A percentile compares a stretch with the other conserved stretches of the same genome.
Conservation (phyloP, 2,113 vertebrate genomes). For the Ctenomys sociabilis region DNA sequence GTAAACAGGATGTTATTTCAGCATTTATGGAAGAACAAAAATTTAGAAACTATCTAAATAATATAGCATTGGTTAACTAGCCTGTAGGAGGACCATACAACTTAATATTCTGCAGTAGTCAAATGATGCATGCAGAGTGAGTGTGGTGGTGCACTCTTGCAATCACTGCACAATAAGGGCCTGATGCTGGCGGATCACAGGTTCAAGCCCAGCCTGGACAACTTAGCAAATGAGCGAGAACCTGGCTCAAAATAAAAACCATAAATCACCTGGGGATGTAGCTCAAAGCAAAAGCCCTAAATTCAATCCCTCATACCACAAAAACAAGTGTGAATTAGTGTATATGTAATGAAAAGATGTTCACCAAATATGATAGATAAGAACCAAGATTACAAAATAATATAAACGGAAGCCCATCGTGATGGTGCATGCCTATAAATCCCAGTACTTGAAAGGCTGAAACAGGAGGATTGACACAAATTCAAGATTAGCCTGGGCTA, state of each 20-base stretch:
- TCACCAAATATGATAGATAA: background rate
- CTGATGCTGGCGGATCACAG: background rate
- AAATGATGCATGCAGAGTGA: background rate
- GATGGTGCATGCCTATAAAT: background rate
- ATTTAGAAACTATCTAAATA: background rate
- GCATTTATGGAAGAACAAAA: slow-evolving; percentile 11
- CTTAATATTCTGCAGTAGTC: background rate
- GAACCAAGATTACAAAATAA: background rate
- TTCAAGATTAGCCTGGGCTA: background rate
- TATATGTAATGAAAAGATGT: slow-evolving; percentile 13
- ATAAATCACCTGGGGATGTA: background rate
- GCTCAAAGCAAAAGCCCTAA: background rate
- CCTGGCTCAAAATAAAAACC: background rate
- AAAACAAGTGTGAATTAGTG: background rate
- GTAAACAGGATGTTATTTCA: background rate
- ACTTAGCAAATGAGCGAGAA: background rate
- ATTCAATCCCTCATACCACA: background rate
- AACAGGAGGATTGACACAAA: background rate
- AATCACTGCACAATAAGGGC: background rate
- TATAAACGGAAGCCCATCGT: background rate
- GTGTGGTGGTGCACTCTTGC: background rate
- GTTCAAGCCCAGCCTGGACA: background rate
- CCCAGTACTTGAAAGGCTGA: background rate
- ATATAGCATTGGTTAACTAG: background rate
- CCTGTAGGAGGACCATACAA: background rate